Base-by-base conservation (phyloP, 2,113 vertebrate genomes). In the Lathamus discolor region DNA sequence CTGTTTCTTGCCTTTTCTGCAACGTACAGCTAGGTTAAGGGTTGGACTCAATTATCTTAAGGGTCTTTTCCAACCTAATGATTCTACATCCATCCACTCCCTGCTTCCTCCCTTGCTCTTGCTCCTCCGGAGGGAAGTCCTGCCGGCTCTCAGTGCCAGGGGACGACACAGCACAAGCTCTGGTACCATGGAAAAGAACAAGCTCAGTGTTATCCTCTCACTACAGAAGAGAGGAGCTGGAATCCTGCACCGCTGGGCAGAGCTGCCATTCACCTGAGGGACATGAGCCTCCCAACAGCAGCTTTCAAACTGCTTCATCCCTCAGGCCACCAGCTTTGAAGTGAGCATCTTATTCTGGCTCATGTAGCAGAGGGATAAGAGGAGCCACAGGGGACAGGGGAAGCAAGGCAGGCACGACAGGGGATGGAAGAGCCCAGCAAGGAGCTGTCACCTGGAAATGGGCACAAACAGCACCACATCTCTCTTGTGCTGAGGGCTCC, bases 1-100 rank as follows among this genome's bases (percentile, higher is more conserved):
- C 54, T 18, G n/a, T 27, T 90, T 83, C 29, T 74, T 90, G 85
- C 15, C 61, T 82, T 91, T 87, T 66, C 77, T 91, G 44, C 44
- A 54, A 68, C 61, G 62, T 12, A 44, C 37, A 59, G 43, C 51
- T 64, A 52, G 51, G 28, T 46, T 41, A 83, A 59, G 15, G 49
- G 55, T 13, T 35, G 43, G 17, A 70, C 20, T 83, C 1, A 0
- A 51, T 15, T 28, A 23, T 48, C 27, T 37, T n/a, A 61, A 43
- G 7, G 16, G 23, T 19, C 17, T 51, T 64, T 64, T 46, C 37
- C 64, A 77, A 23, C 49, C 24, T 59, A 70, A 39, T 31, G 17
- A 52, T 52, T 83, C 57, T 46, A 55, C 31, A 91, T 46, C n/a
- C 75, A 70, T 9, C 46, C 76, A 29, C 7, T 76, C 33, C 25